These are phyloP conservation scores for Pogonomyrmex barbatus DNA, from an alignment of 1,140 invertebrate genomes.

Conservation along the genomic window DNA sequence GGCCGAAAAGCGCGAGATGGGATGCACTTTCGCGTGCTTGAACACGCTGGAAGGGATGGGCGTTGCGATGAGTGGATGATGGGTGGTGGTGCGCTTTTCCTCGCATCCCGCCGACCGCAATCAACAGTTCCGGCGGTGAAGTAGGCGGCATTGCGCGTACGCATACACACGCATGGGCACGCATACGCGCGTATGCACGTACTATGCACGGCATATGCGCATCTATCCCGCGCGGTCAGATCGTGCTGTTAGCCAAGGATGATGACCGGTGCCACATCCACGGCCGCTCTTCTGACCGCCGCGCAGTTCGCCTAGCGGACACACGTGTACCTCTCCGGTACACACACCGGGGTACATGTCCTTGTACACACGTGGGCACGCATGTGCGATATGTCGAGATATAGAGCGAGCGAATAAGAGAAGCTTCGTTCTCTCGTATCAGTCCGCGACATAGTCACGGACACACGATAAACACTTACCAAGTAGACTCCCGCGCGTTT, in stretches of 20 bases:
- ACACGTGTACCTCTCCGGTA: constrained; percentile 54
- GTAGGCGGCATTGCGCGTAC: constrained; percentile 61
- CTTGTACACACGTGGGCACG: constrained; percentile 32
- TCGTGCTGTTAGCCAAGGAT: constrained; percentile 45
- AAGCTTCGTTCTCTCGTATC: constrained; percentile 27
- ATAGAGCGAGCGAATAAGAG: neutral
- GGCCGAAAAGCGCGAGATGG: constrained; percentile 12
- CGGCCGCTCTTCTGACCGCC: constrained; percentile 27
- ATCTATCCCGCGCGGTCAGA: neutral
- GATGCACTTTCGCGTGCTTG: constrained; percentile 35
- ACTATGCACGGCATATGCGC: neutral
- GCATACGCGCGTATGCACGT: neutral
- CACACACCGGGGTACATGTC: neutral
- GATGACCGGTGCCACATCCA: constrained; percentile 50
- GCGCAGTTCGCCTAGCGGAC: constrained; percentile 37
- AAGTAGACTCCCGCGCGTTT: constrained; percentile 16
- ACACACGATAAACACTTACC: constrained; percentile 68
- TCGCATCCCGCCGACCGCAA: constrained; percentile 72
- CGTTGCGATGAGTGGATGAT: constrained; percentile 4
- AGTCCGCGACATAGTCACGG: constrained; percentile 37
- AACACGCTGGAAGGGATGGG: constrained; percentile 18
- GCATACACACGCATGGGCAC: neutral
- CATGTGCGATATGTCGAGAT: constrained; percentile 53
- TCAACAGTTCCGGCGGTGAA: constrained; percentile 68
- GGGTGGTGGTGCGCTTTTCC: constrained; percentile 64